Base-by-base conservation (phyloP, 2,113 vertebrate genomes). In the Strix aluco region DNA sequence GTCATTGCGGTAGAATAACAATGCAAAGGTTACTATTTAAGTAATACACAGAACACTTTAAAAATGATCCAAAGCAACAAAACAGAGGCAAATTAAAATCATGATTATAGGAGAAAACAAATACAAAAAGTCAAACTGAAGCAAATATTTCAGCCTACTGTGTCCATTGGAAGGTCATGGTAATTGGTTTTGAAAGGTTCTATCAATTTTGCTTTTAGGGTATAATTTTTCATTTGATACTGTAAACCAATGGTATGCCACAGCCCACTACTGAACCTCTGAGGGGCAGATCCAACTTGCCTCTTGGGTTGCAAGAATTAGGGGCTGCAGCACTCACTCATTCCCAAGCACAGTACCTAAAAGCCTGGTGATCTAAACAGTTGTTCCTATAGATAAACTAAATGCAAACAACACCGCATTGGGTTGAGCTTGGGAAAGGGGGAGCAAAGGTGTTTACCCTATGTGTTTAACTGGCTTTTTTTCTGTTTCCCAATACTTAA, bases 51-150 rank as follows among this genome's bases (percentile, higher is more conserved):
- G 36, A 73, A 42, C 34, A 67, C 19, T 63, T 94, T n/a, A 66
- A 91, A 94, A 92, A 91, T 83, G 6, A 80, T 93, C 18, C 34
- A 77, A 79, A 86, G 27, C 84, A 93, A 81, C 32, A 94, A 90
- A 96, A 88, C 10, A 72, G 25, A 87, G 14, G n/a, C 57, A 97
- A 94, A 94, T 96, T 92, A 83, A 92, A 93, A 83, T 74, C 55
- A 74, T 90, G 6, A 94, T 86, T 91, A 71, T 63, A 77, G 51
- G 34, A 86, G 84, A 90, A 82, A 79, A 34, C 5, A 82, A 91
- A 80, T 30, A 75, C 30, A 86, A 49, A 85, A 86, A 78, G 81
- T 88, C 81, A 96, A 87, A 89, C 2, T 46, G 78, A 90, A 85
- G 29, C 30, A 46, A 90, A 70, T 90, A 90, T 85, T 92, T 96